Percentiles rank a stretch among this genome's conserved stretches.
phyloP scores from a whole-genome alignment of 2,888 invertebrate genomes.

The Phortica magna region DNA sequence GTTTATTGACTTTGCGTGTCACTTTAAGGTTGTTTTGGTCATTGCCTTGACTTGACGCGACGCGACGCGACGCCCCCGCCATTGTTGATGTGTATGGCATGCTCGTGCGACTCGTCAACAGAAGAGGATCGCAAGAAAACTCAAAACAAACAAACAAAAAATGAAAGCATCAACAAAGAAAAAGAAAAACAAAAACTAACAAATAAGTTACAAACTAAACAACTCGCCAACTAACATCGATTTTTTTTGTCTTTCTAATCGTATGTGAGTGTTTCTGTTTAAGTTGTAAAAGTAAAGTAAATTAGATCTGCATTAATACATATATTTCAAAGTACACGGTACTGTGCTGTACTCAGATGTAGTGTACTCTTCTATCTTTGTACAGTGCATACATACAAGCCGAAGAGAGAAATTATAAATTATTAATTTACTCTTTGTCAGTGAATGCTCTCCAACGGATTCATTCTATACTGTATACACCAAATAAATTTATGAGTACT shows the following conservation, averaged over 20 bases:
- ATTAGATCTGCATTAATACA: too few relatives aligned
- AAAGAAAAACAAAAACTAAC: not conserved
- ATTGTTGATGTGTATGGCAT: too few relatives aligned
- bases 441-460: too few relatives aligned
- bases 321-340: too few relatives aligned
- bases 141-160: not conserved
- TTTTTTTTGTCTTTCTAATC: constrained; percentile 5
- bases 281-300: too few relatives aligned
- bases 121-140: not conserved
- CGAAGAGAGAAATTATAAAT: too few relatives aligned
- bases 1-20: constrained; percentile 44
- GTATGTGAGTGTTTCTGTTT: not conserved
- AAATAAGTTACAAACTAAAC: not conserved
- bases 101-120: constrained; percentile 35
- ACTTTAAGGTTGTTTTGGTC: constrained; percentile 43
- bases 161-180: constrained; percentile 12
- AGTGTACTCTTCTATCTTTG: too few relatives aligned
- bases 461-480: too few relatives aligned
- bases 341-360: too few relatives aligned
- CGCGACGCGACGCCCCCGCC: not conserved
- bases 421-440: too few relatives aligned
- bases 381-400: too few relatives aligned
- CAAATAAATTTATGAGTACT: too few relatives aligned
- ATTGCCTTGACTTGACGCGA: constrained; percentile 17
- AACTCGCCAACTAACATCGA: constrained; percentile 15